Conservation (phyloP, 2,113 vertebrate species). For the Hydrochoerus hydrochaeris region DNA sequence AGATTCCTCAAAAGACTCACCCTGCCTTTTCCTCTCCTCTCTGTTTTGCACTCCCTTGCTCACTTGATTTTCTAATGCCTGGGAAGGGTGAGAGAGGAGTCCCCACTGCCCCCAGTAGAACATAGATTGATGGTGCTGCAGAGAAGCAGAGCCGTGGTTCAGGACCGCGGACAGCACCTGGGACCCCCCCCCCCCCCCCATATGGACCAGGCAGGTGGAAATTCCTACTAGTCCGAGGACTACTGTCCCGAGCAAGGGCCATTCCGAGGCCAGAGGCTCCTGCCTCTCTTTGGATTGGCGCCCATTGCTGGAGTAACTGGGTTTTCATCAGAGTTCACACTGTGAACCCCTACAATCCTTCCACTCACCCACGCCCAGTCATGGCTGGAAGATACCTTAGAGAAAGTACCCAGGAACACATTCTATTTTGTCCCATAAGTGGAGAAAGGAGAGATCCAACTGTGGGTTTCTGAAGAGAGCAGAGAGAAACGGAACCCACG, state of each 20-base stretch:
- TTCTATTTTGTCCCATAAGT: neutral
- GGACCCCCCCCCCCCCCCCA: rapidly evolving
- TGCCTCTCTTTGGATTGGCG: neutral
- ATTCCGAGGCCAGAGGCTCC: neutral
- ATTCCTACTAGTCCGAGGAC: neutral
- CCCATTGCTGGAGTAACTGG: neutral
- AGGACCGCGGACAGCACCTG: conserved; percentile 66
- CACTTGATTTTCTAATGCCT: neutral
- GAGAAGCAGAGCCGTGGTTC: neutral
- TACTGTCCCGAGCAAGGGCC: neutral
- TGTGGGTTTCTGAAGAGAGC: neutral
- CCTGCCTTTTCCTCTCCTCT: neutral
- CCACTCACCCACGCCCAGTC: neutral
- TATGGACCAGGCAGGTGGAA: neutral
- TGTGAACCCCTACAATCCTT: neutral
- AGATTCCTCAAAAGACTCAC: neutral
- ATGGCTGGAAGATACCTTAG: neutral
- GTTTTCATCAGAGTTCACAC: neutral
- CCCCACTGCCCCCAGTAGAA: neutral
- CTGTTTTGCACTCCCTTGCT: neutral
- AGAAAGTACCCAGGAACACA: neutral
- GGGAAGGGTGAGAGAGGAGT: neutral
- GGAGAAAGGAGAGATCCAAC: neutral
- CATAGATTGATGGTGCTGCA: neutral
- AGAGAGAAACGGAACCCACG: neutral